A percentile compares a stretch with the other conserved stretches of the same genome.
These are phyloP conservation scores for Chionis minor DNA, from an alignment of 2,113 vertebrate species.

Conservation along the genomic window DNA sequence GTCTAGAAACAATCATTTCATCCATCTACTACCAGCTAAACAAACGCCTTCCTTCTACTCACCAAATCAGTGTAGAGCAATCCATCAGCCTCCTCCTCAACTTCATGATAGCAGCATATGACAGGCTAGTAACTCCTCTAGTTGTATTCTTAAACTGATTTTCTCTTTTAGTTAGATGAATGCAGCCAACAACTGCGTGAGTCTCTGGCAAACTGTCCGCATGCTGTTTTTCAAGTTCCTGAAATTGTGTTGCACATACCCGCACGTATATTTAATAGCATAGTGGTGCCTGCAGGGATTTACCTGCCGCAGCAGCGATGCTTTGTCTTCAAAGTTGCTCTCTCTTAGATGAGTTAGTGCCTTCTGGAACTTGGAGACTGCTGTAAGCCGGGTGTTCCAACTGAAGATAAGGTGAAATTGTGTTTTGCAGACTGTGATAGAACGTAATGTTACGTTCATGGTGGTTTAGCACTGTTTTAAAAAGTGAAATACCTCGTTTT, in stretches of 20 bases:
- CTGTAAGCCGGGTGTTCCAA: neutral
- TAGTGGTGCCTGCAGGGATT: neutral
- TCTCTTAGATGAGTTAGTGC: neutral
- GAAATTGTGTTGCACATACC: too few relatives aligned
- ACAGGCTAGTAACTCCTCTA: conserved; percentile 81
- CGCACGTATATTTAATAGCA: neutral
- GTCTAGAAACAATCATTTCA: conserved; percentile 95
- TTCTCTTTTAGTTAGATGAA: neutral
- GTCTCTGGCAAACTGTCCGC: neutral
- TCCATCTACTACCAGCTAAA: conserved; percentile 98
- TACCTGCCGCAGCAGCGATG: neutral
- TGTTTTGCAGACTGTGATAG: neutral
- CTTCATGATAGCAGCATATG: conserved; percentile 94
- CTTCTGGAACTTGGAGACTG: neutral
- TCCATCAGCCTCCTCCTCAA: conserved; percentile 97
- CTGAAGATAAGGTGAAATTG: neutral
- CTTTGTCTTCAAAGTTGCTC: neutral
- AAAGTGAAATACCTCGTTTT: neutral
- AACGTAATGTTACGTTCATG: accelerated
- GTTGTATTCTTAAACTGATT: neutral
- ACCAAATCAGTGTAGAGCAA: conserved; percentile 97
- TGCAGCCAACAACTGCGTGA: neutral
- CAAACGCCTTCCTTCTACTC: conserved; percentile 94
- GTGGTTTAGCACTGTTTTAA: neutral
- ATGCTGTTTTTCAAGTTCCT: neutral